phyloP scores from a whole-genome alignment of 2,797 vertebrate species.

The Rhyacichthys aspro region DNA sequence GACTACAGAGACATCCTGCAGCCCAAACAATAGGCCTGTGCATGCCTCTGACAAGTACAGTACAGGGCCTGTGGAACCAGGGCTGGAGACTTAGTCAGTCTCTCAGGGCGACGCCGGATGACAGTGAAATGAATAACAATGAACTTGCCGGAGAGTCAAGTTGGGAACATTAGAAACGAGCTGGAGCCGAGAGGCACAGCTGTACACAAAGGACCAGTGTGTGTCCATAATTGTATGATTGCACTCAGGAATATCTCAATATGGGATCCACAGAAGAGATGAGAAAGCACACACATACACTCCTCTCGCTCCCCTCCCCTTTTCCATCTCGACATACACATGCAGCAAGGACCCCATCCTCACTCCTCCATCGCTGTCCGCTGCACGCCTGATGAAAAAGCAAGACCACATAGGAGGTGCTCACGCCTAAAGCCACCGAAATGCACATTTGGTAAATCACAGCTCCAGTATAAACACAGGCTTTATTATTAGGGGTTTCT shows the following conservation, averaged over 20 bases:
- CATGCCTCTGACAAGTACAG: constrained; percentile 40
- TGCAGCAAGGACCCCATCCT: constrained; percentile 74
- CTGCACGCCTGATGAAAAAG: constrained; percentile 78
- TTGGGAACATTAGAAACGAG: constrained; percentile 61
- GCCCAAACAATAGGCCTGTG: constrained; percentile 64
- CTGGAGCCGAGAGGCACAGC: constrained; percentile 35
- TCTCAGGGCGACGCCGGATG: constrained; percentile 51
- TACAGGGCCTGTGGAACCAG: constrained; percentile 42
- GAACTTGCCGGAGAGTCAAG: constrained; percentile 63
- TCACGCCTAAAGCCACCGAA: constrained; percentile 54
- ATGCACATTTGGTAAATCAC: constrained; percentile 67
- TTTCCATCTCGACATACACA: constrained; percentile 52
- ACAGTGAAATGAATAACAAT: constrained; percentile 76
- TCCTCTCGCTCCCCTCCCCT: constrained; percentile 44
- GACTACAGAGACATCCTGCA: constrained; percentile 43
- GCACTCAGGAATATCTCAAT: constrained; percentile 61
- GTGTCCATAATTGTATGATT: constrained; percentile 41
- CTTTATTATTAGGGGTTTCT: constrained; percentile 67
- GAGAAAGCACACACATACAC: constrained; percentile 57
- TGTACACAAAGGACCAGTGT: constrained; percentile 26
- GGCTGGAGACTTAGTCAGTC: constrained; percentile 51
- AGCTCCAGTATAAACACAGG: constrained; percentile 49
- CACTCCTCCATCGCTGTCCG: constrained; percentile 67
- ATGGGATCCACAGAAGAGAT: constrained; percentile 60
- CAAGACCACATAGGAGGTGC: constrained; percentile 40